These are phyloP conservation scores for Pyrrhia umbra DNA, from an alignment of 2,888 invertebrate species.

Conservation along the genomic window DNA sequence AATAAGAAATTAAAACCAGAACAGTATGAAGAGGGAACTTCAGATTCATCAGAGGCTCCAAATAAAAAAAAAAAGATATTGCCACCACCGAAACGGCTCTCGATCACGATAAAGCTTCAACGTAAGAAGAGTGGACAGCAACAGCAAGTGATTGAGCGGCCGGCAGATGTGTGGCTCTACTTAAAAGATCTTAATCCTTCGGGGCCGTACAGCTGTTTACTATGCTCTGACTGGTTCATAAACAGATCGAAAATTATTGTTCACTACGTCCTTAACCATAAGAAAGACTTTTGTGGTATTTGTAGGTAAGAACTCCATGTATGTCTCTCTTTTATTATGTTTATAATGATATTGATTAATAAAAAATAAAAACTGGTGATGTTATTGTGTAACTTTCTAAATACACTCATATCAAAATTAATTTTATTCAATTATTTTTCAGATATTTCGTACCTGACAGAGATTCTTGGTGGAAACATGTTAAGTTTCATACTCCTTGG, in stretches of 20 bases:
- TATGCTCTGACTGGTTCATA: conserved; percentile 87
- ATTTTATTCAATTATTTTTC: conserved; percentile 52
- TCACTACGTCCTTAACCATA: conserved; percentile 88
- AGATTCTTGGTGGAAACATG: conserved; percentile 79
- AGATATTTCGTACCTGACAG: conserved; percentile 86
- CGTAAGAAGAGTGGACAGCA: conserved; percentile 50
- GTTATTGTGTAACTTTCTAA: too few relatives aligned
- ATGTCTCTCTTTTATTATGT: too few relatives aligned
- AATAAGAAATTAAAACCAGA: conserved; percentile 74
- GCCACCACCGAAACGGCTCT: conserved; percentile 54
- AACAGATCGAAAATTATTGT: conserved; percentile 84
- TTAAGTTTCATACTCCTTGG: conserved; percentile 85
- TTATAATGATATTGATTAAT: too few relatives aligned
- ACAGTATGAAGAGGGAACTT: conserved; percentile 47
- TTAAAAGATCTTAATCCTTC: conserved; percentile 84
- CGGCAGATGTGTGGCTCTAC: conserved; percentile 86
- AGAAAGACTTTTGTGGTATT: conserved; percentile 87
- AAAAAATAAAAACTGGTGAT: too few relatives aligned
- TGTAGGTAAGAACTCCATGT: conserved; percentile 82
- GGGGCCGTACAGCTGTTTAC: conserved; percentile 86
- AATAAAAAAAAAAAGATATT: conserved; percentile 70
- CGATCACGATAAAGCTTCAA: conserved; percentile 67
- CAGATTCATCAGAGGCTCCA: conserved; percentile 49
- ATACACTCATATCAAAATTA: not conserved
- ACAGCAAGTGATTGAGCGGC: conserved; percentile 77